Conservation (phyloP, 2,888 invertebrate genomes). For the Cylloceria caligata region DNA sequence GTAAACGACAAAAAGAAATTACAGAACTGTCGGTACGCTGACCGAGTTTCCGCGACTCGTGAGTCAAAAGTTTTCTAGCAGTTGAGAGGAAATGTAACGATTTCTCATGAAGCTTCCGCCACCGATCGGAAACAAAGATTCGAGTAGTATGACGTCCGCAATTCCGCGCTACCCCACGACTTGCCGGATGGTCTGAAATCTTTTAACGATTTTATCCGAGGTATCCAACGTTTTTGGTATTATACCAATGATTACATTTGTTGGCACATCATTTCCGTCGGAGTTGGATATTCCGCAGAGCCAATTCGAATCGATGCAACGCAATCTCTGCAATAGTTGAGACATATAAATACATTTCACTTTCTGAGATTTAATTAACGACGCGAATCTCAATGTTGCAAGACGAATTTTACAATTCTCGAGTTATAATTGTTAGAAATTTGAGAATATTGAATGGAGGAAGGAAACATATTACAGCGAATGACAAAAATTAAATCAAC, state of each 20-base stretch:
- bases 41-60: constrained; percentile 61
- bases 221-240: not conserved
- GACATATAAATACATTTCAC: not conserved
- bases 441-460: not conserved
- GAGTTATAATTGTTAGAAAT: not conserved
- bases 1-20: constrained; percentile 49
- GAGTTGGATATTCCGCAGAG: not conserved
- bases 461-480: not conserved
- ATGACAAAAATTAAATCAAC: constrained; percentile 9
- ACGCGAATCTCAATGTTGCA: not conserved
- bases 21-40: constrained; percentile 27
- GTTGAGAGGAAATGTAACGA: constrained; percentile 43
- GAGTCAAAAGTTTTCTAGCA: constrained; percentile 61
- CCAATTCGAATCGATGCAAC: not conserved
- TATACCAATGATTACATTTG: not conserved
- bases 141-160: constrained; percentile 1
- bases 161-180: not conserved
- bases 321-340: not conserved
- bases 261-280: not conserved
- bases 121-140: constrained; percentile 47
- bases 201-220: constrained; percentile 10
- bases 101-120: constrained; percentile 52
- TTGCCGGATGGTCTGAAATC: constrained; percentile 6
- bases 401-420: constrained; percentile 3
- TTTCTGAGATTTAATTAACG: not conserved